These are phyloP conservation scores for Frieseomelitta varia DNA, from an alignment of 1,140 invertebrate species.

Conservation along the genomic window DNA sequence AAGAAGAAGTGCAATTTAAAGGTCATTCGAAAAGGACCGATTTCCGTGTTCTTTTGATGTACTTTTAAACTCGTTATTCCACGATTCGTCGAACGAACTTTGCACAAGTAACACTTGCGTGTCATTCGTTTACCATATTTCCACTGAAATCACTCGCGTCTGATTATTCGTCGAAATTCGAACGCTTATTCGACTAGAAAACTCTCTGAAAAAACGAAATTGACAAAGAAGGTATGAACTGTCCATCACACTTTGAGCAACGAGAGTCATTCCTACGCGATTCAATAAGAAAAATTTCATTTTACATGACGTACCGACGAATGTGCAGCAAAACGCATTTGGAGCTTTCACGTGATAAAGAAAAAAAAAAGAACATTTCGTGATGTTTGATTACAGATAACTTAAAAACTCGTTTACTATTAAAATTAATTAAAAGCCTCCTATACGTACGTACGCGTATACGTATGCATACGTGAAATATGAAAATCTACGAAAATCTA, in stretches of 20 bases:
- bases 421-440: background rate
- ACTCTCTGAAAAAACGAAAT: too few relatives aligned
- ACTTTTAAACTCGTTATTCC: background rate
- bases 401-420: background rate
- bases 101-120: background rate
- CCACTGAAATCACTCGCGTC: background rate
- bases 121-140: background rate
- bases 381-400: background rate
- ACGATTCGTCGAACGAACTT: background rate
- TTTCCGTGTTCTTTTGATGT: background rate
- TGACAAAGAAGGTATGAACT: background rate
- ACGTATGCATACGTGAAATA: background rate
- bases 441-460: background rate
- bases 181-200: background rate
- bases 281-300: background rate
- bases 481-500: too few relatives aligned
- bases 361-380: background rate
- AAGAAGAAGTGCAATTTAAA: constrained; percentile 61
- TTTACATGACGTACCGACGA: background rate
- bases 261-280: background rate
- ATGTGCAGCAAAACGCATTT: background rate
- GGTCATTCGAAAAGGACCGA: constrained; percentile 34
- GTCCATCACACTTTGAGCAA: background rate
- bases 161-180: background rate
- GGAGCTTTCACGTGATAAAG: background rate